Conservation (phyloP, 2,888 invertebrate genomes). For the Caenorhabditis sp. region DNA sequence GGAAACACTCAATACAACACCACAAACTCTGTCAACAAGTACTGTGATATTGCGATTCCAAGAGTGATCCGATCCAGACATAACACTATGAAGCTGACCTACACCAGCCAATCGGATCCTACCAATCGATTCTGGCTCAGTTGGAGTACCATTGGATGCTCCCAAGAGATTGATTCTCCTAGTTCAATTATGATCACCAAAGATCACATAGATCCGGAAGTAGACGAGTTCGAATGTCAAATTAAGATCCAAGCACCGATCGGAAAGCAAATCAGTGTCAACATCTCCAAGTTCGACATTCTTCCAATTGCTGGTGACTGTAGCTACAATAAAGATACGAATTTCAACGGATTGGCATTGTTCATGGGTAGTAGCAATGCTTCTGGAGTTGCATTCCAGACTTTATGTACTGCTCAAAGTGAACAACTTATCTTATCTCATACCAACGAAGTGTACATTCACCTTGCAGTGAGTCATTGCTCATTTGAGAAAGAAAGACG, state of each 20-base stretch:
- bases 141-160: constrained; percentile 80
- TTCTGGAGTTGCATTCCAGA: constrained; percentile 71
- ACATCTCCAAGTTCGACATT: constrained; percentile 58
- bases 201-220: constrained; percentile 64
- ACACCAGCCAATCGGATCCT: constrained; percentile 62
- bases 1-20: constrained; percentile 47
- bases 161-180: constrained; percentile 72
- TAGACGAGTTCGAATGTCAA: constrained; percentile 73
- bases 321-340: constrained; percentile 49
- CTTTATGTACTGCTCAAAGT: constrained; percentile 51
- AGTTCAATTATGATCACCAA: constrained; percentile 64
- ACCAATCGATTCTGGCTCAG: constrained; percentile 81
- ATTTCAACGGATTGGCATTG: constrained; percentile 67
- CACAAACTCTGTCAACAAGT: constrained; percentile 56
- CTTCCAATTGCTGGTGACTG: constrained; percentile 41
- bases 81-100: constrained; percentile 72
- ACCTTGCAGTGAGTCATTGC: constrained; percentile 57
- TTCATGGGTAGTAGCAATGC: constrained; percentile 72
- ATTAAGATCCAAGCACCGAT: constrained; percentile 72
- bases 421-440: constrained; percentile 64
- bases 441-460: constrained; percentile 73
- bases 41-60: constrained; percentile 56
- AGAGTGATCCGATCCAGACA: constrained; percentile 59
- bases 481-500: neutral
- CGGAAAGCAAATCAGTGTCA: constrained; percentile 66